Percentiles rank a stretch among this genome's conserved stretches.
phyloP scores from a whole-genome alignment of 1,140 invertebrate genomes.

The Drosophila sturtevanti region DNA sequence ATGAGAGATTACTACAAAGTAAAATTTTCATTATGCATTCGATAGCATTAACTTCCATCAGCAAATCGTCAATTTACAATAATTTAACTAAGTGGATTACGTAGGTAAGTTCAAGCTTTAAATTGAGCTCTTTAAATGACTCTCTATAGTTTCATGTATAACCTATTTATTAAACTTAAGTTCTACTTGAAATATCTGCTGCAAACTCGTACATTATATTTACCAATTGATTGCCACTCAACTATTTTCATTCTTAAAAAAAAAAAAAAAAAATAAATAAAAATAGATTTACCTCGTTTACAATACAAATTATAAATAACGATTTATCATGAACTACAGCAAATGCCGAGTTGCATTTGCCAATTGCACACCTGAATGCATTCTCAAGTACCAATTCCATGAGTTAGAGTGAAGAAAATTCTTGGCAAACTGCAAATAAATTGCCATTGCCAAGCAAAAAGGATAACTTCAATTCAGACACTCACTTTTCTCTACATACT shows the following conservation, averaged over 20 bases:
- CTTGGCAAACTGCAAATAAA: constrained; percentile 59
- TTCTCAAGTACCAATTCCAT: constrained; percentile 33
- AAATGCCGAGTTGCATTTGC: constrained; percentile 58
- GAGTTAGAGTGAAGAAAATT: constrained; percentile 43
- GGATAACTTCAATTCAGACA: constrained; percentile 49
- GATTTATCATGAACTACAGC: constrained; percentile 70
- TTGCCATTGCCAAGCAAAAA: constrained; percentile 57
- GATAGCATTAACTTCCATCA: not conserved
- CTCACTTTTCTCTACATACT: constrained; percentile 26
- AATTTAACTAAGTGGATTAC: too few relatives aligned
- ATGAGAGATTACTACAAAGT: not conserved
- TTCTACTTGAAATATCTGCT: not conserved
- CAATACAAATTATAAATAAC: constrained; percentile 78
- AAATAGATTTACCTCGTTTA: constrained; percentile 50
- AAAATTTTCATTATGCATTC: too few relatives aligned
- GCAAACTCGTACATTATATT: not conserved
- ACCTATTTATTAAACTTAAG: not conserved
- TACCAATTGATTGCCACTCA: constrained; percentile 41
- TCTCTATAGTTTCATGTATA: not conserved
- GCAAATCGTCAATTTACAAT: not conserved
- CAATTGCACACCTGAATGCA: constrained; percentile 75
- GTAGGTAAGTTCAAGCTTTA: not conserved
- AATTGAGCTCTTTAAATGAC: not conserved
- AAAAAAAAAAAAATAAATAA: constrained; percentile 11
- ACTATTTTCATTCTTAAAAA: constrained; percentile 26